A percentile compares a stretch with the other conserved stretches of the same genome.
These are phyloP conservation scores for Helarctos malayanus DNA, from an alignment of 2,797 vertebrate genomes.

Conservation along the genomic window DNA sequence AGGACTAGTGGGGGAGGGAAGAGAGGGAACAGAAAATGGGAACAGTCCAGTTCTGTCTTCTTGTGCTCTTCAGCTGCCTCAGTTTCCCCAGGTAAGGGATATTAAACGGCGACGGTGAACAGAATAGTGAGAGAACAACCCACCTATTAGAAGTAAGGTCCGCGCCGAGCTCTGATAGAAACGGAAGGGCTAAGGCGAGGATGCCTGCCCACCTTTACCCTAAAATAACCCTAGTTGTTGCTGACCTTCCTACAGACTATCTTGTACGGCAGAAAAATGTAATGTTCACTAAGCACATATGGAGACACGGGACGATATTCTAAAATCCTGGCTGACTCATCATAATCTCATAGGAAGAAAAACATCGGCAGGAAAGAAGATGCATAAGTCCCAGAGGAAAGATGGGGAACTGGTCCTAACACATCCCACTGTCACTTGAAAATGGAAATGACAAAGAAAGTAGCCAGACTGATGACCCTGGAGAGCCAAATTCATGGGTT, in stretches of 20 bases:
- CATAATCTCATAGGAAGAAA: neutral
- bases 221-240: neutral
- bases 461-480: neutral
- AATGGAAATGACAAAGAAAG: conserved; percentile 12
- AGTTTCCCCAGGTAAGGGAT: neutral
- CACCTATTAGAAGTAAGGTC: neutral
- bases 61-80: neutral
- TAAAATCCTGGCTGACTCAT: conserved; percentile 14
- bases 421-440: neutral
- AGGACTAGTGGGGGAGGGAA: neutral
- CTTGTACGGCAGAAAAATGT: neutral
- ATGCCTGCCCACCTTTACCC: neutral
- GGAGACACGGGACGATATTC: neutral
- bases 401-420: neutral
- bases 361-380: neutral
- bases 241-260: neutral
- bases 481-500: neutral
- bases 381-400: neutral
- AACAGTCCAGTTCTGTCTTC: neutral
- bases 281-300: neutral
- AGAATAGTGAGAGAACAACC: neutral
- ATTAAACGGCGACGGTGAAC: neutral
- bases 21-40: neutral
- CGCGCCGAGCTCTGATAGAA: neutral
- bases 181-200: neutral